A percentile compares a stretch with the other conserved stretches of the same genome.
Conservation (phyloP, 2,113 vertebrate species). For the Tragelaphus buxtoni region DNA sequence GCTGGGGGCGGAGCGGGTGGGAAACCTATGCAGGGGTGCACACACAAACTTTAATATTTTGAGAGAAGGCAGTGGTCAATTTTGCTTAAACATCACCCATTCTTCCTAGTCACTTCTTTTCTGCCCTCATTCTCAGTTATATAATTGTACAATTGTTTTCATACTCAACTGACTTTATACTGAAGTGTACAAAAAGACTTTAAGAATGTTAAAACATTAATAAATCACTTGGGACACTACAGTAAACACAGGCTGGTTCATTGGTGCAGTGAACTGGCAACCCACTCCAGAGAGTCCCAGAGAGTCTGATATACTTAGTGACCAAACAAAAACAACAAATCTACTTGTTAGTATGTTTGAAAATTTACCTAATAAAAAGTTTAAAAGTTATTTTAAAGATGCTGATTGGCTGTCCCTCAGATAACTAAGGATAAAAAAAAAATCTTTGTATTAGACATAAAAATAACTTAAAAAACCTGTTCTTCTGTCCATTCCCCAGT, state of each 20-base stretch:
- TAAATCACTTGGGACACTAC: neutral
- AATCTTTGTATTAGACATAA: neutral
- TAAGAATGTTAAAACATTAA: neutral
- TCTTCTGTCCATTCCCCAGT: neutral
- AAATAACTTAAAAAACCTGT: neutral
- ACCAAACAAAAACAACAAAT: neutral
- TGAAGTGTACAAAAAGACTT: neutral
- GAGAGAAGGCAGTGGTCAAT: neutral
- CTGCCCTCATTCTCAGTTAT: neutral
- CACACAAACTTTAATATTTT: neutral
- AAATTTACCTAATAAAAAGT: neutral
- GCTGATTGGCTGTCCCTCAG: neutral
- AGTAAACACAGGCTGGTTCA: neutral
- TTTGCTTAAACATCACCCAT: neutral
- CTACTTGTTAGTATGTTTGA: neutral
- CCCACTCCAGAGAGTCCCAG: neutral
- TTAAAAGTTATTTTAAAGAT: neutral
- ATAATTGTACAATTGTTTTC: neutral
- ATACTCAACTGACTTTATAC: neutral
- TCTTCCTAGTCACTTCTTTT: neutral
- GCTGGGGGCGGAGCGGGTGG: neutral
- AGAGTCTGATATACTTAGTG: neutral
- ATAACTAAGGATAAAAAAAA: neutral
- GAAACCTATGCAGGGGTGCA: neutral
- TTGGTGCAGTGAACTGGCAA: neutral